Evolutionary conservation across 1,140 invertebrate species (phyloP), one percentile per base, ranked within the genome.

Genomic region (Sitobion miscanthi): DNA sequence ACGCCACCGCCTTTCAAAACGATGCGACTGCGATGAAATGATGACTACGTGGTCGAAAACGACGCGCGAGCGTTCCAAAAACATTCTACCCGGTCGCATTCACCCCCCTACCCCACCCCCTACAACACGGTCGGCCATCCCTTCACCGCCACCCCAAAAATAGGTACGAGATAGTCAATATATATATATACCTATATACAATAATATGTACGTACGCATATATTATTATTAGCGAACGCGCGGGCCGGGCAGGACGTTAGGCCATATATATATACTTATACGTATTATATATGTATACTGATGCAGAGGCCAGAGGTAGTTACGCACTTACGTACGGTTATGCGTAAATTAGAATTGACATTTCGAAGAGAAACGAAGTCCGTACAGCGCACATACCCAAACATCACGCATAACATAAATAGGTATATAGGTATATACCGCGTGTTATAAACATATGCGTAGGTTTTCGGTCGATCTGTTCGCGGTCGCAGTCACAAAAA

Each of bases 101-200:
- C n/a, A 4, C 5, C 62, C n/a, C 62, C 62, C 62, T n/a, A 77
- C 62, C 17, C 5, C 14, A 77, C 62, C 62, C 62, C 62, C 62
- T 14, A 77, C 62, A n/a, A 77, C 14, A 5, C 11, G 30, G 5
- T 0, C 4, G 17, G 14, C 30, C 30, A 69, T n/a, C 30, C 62
- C n/a, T 77, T 77, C 62, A 77, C 62, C 62, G 62, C 62, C n/a
- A 77, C 62, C 62, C 14, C 62, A n/a, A 77, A 77, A 77, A 77
- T 77, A 83, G 35, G 35, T 23, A 38, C 21, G 35, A 7, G 6
- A 83, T 38, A 38, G 21, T 38, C 38, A 8, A 83, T 38, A 21
- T 8, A 38, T 21, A 83, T 20, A 20, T 6, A 17, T 8, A 8
- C 14, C 0, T 49, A 49, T 49, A 49, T 49, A 49, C 14, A 49